Base-by-base conservation (phyloP, 2,888 invertebrate species). In the Drosophila percnosoma region DNA sequence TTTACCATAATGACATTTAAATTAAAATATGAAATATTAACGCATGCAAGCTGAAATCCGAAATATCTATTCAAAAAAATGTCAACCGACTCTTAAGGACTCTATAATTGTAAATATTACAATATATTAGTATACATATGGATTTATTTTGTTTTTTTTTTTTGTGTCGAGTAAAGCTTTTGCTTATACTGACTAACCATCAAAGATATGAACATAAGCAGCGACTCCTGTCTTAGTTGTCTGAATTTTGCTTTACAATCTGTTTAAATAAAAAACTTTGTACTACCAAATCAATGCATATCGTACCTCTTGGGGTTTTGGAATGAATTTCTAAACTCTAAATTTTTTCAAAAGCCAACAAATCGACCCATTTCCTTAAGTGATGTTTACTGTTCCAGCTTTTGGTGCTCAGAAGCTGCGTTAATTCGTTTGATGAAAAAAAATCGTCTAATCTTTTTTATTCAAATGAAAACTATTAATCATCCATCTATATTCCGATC, bases 21-120 rank as follows among this genome's bases (percentile, higher is more conserved):
- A 70, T 69, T 21, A 29, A 49, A 29, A 69, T 57, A 64, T 80
- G 36, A 62, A 61, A 75, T 75, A 59, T 72, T 67, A 60, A 38
- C 55, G 48, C 63, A 34, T n/a, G 15, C 24, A 42, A 29, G 33
- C 36, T 61, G 29, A 29, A 54, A 21, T 45, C 8, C n/a, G 8
- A 40, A 24, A 24, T 24, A 24, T 1, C 15, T 18, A 27, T n/a
- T 11, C 10, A 13, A 48, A 40, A 15, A 21, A 48, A 33, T 52
- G n/a, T 29, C 40, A 59, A 29, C 62, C 63, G 45, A 72, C 54
- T 36, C 48, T 38, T 21, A 31, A 8, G 27, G 29, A 62, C 73
- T 8, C 67, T 73, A 11, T n/a, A 57, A 21, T n/a, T n/a, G 13
- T 24, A 21, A 36, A 36, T 42, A 42, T 42, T 42, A n/a, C n/a